Evolutionary conservation across 1,140 invertebrate species (phyloP).

Genomic region (Drosophila burlai): DNA sequence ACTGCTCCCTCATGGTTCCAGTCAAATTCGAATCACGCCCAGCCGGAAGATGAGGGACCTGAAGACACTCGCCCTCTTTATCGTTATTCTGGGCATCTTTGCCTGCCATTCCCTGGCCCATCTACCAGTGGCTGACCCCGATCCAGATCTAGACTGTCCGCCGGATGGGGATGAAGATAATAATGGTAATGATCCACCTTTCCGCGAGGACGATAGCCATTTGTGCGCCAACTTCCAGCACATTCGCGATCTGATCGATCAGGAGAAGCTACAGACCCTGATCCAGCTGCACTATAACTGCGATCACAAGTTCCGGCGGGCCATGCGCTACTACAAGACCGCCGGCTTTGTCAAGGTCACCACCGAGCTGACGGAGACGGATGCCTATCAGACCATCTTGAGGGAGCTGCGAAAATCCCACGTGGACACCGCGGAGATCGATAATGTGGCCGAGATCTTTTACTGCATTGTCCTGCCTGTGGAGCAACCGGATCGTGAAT

Average conservation of each 20-base stretch:
- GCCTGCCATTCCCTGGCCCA: slow-evolving; percentile 8
- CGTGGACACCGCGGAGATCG: slow-evolving; percentile 53
- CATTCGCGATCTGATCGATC: slow-evolving; percentile 55
- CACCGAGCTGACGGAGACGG: slow-evolving; percentile 45
- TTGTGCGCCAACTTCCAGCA: slow-evolving; percentile 52
- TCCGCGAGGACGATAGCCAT: not conserved
- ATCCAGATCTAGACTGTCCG: slow-evolving; percentile 6
- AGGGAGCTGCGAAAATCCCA: slow-evolving; percentile 11
- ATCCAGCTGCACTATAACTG: slow-evolving; percentile 66
- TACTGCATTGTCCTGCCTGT: slow-evolving; percentile 47
- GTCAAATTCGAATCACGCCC: slow-evolving; percentile 13
- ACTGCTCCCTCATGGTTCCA: not conserved
- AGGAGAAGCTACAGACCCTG: slow-evolving; percentile 23
- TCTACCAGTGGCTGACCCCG: not conserved
- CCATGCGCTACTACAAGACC: slow-evolving; percentile 61
- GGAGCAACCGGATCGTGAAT: slow-evolving; percentile 8
- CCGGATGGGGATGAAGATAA: not conserved
- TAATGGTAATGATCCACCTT: not conserved
- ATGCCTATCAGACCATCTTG: slow-evolving; percentile 37
- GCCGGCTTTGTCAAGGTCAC: slow-evolving; percentile 36
- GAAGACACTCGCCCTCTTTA: slow-evolving; percentile 22
- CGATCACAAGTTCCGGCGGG: slow-evolving; percentile 58
- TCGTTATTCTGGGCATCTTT: slow-evolving; percentile 32
- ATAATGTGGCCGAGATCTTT: slow-evolving; percentile 57
- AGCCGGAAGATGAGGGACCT: slow-evolving; percentile 37